Conservation (phyloP, 2,113 vertebrate genomes). For the Sebastes schlegelii region DNA sequence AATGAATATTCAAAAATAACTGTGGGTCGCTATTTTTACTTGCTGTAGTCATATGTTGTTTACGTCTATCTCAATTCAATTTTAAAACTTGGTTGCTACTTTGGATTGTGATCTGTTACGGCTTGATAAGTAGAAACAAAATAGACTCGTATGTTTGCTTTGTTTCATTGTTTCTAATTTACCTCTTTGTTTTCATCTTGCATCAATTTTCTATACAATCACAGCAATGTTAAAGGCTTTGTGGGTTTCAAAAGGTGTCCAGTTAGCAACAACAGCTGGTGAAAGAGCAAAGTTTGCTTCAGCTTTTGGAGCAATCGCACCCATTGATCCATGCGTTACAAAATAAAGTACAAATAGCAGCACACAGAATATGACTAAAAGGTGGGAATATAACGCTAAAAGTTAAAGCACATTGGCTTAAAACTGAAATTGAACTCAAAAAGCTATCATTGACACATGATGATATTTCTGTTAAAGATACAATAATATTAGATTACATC, state of each 20-base stretch:
- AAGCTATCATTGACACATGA: not conserved
- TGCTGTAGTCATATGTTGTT: not conserved
- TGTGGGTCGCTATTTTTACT: not conserved
- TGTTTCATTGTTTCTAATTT: not conserved
- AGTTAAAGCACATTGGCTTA: not conserved
- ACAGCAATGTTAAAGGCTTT: not conserved
- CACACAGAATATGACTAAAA: not conserved
- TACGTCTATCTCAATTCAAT: not conserved
- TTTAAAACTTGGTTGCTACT: not conserved
- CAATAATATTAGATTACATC: not conserved
- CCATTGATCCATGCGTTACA: too few relatives aligned
- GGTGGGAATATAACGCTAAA: not conserved
- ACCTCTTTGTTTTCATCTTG: not conserved
- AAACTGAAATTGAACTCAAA: not conserved
- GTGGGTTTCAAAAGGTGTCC: not conserved
- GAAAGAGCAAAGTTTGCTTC: not conserved
- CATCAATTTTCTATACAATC: too few relatives aligned
- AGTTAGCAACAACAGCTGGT: too few relatives aligned
- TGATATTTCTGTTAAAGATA: not conserved
- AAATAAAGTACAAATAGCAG: too few relatives aligned
- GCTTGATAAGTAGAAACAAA: not conserved
- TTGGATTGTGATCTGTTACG: too few relatives aligned
- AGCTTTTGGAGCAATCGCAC: too few relatives aligned
- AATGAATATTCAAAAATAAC: constrained; percentile 38
- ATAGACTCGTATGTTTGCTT: not conserved